A percentile compares a stretch with the other conserved stretches of the same genome.
Conservation (phyloP, 2,888 invertebrate species). For the Catocala fraxini region DNA sequence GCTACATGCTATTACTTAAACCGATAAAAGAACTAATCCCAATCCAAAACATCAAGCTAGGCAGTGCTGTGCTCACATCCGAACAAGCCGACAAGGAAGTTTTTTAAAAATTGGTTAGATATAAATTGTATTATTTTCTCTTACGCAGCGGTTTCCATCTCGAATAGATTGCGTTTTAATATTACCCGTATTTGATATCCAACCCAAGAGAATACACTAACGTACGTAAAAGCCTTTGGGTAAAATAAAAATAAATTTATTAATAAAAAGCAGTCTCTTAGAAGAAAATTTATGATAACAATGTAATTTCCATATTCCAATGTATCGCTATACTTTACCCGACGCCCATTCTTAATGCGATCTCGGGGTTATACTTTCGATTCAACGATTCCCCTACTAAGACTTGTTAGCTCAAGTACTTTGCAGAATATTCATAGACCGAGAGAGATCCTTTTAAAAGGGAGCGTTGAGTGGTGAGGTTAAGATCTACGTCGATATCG, state of each 20-base stretch:
- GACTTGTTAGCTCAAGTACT: constrained; percentile 56
- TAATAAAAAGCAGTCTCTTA: constrained; percentile 16
- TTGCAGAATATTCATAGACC: constrained; percentile 63
- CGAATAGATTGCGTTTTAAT: constrained; percentile 1
- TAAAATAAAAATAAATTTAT: constrained; percentile 32
- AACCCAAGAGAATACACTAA: constrained; percentile 19
- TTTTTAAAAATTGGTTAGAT: no score
- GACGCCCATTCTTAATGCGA: constrained; percentile 23
- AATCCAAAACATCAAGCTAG: no score
- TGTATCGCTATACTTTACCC: constrained; percentile 27
- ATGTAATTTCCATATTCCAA: constrained; percentile 38
- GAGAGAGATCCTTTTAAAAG: constrained; percentile 55
- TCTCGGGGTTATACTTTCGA: constrained; percentile 39
- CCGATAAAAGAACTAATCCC: no score
- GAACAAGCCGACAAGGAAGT: no score
- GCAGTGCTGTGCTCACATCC: no score
- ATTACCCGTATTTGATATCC: constrained; percentile 6
- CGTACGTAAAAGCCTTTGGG: constrained; percentile 23
- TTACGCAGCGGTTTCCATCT: no score
- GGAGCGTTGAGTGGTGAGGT: constrained; percentile 52
- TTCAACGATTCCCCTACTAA: constrained; percentile 32
- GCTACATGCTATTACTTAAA: no score
- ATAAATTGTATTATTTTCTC: no score
- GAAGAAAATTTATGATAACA: constrained; percentile 31
- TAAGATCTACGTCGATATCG: constrained; percentile 67